Conservation (phyloP, 2,113 vertebrate species). For the Hemiscyllium ocellatum region DNA sequence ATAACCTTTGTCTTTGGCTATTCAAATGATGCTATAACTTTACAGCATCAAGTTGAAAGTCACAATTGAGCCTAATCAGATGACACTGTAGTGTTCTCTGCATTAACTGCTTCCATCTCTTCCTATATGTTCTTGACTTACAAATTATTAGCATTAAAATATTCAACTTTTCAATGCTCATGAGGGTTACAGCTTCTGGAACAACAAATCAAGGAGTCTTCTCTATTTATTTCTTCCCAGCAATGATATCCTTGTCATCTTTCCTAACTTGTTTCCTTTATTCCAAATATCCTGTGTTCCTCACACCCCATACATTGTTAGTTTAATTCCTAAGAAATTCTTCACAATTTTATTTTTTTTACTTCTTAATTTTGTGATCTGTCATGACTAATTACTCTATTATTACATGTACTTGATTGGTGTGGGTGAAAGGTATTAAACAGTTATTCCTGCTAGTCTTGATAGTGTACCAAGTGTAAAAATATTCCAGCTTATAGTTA, state of each 20-base stretch:
- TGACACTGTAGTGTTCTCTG: background rate
- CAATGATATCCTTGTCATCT: background rate
- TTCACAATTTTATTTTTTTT: background rate
- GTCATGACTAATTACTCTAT: background rate
- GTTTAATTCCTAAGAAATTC: background rate
- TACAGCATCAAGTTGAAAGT: background rate
- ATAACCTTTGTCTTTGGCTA: background rate
- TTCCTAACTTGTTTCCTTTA: background rate
- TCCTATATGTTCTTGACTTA: background rate
- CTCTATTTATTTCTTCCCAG: background rate
- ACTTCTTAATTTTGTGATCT: background rate
- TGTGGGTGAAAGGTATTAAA: constrained; percentile 47
- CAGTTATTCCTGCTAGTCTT: constrained; percentile 44
- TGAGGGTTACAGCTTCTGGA: background rate
- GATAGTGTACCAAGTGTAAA: constrained; percentile 24
- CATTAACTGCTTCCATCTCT: background rate
- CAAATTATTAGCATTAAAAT: background rate
- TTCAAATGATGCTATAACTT: background rate
- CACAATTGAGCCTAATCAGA: background rate
- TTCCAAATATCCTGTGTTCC: background rate
- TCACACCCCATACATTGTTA: background rate
- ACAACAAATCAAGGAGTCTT: background rate
- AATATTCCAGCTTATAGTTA: constrained; percentile 45
- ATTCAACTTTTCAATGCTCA: background rate
- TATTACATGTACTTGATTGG: background rate